phyloP scores from a whole-genome alignment of 2,888 invertebrate genomes.

The Scaptomyza caliginosa region DNA sequence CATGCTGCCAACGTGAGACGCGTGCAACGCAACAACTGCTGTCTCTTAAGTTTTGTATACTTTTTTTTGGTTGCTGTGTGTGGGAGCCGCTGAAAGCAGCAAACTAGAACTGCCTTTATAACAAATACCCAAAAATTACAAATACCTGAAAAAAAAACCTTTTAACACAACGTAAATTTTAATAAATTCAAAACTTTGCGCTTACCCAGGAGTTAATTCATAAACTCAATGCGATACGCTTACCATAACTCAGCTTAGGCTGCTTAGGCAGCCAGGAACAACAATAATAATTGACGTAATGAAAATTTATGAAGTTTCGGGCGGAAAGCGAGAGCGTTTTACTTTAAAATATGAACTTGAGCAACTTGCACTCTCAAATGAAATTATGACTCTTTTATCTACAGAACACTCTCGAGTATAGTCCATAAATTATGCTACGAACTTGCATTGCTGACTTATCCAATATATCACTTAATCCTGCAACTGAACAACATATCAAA shows the following conservation, averaged over 20 bases:
- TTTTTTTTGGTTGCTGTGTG: slow-evolving; percentile 1
- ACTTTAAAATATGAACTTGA: slow-evolving; percentile 62
- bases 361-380: slow-evolving; percentile 53
- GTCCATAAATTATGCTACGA: slow-evolving; percentile 51
- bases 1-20: slow-evolving; percentile 11
- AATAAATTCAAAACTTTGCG: slow-evolving; percentile 66
- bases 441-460: slow-evolving; percentile 4
- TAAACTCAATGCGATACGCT: slow-evolving; percentile 36
- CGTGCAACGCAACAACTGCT: slow-evolving; percentile 31
- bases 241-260: slow-evolving; percentile 22
- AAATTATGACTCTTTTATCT: slow-evolving; percentile 69
- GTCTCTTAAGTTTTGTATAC: background rate
- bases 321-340: slow-evolving; percentile 32
- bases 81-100: background rate
- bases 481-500: slow-evolving; percentile 16
- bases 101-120: slow-evolving; percentile 2
- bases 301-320: slow-evolving; percentile 71
- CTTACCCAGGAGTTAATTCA: slow-evolving; percentile 24
- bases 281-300: slow-evolving; percentile 50
- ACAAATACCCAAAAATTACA: slow-evolving; percentile 22
- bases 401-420: slow-evolving; percentile 8
- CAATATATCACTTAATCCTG: slow-evolving; percentile 26
- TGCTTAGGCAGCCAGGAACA: slow-evolving; percentile 24
- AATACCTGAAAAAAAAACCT: slow-evolving; percentile 48
- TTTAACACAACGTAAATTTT: slow-evolving; percentile 70